phyloP scores from a whole-genome alignment of 2,888 invertebrate species.

The Heliconius sara region DNA sequence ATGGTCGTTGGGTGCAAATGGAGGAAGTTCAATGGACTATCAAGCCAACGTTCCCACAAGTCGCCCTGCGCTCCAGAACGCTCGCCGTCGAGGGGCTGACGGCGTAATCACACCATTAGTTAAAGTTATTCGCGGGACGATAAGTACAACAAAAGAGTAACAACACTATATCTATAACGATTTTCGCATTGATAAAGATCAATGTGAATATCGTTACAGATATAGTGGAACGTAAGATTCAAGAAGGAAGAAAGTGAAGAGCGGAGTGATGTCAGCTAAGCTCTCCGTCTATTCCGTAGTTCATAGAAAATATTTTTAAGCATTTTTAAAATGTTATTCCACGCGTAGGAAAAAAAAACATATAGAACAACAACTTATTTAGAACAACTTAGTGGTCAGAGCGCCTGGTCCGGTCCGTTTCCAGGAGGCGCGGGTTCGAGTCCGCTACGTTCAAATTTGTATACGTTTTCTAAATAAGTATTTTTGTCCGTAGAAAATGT shows the following conservation, averaged over 20 bases:
- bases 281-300: neutral
- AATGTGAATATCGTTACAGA: neutral
- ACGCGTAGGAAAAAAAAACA: too few species aligned
- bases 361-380: too few species aligned
- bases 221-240: neutral
- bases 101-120: slow-evolving; percentile 26
- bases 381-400: too few species aligned
- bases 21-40: slow-evolving; percentile 51
- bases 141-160: neutral
- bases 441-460: too few species aligned
- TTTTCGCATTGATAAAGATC: too few species aligned
- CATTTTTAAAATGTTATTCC: too few species aligned
- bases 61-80: slow-evolving; percentile 27
- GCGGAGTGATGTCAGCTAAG: neutral
- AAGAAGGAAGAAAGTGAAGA: neutral
- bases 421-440: too few species aligned
- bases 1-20: slow-evolving; percentile 41
- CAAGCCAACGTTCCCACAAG: slow-evolving; percentile 45
- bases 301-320: neutral
- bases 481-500: neutral
- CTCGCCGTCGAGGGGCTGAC: slow-evolving; percentile 28
- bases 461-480: too few species aligned
- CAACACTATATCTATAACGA: too few species aligned
- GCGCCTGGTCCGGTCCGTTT: too few species aligned
- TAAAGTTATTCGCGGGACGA: slow-evolving; percentile 14